Evolutionary conservation across 2,113 vertebrate genomes (phyloP), one percentile per base, ranked within the genome.

Genomic region (Clarias macrocephalus): DNA sequence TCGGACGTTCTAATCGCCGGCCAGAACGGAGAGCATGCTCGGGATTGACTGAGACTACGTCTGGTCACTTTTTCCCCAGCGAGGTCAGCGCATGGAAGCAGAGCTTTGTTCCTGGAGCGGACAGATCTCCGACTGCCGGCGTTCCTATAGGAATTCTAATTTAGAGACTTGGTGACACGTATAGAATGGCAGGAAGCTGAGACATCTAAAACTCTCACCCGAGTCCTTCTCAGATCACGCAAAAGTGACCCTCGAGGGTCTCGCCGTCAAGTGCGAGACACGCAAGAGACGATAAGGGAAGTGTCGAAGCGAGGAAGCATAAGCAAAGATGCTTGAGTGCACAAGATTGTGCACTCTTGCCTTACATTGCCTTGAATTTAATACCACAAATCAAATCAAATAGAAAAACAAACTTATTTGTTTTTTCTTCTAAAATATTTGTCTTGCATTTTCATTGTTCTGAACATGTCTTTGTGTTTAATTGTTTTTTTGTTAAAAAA

Each of bases 171-270:
- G 92, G 91, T 94, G 93, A 95, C 92, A 93, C 88, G 89, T 92
- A 92, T 91, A 93, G 91, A 94, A 94, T 92, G 86, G 92, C 92
- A 94, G 93, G 92, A 94, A 94, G 85, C 93, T 80, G 85, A 92
- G 91, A 92, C 91, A 92, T 95, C 91, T 87, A 89, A 92, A 89
- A 87, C 86, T 84, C 80, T 80, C 76, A 79, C 83, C 80, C 89
- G 91, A 85, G 91, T 90, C 89, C 82, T 86, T 73, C 83, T 86
- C 90, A 91, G 91, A 75, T 89, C 84, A 92, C 92, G 91, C 5
- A 88, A 93, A 86, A 37, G 28, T 91, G 65, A 72, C 82, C 85
- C 65, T 73, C 11, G 21, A 57, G 52, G 72, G 25, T 77, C 68
- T 79, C 76, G 18, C 16, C 80, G 62, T 79, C 30, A 12, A 66